These are phyloP conservation scores for Aspidoscelis tigris DNA, from an alignment of 2,113 vertebrate genomes.

Conservation along the genomic window DNA sequence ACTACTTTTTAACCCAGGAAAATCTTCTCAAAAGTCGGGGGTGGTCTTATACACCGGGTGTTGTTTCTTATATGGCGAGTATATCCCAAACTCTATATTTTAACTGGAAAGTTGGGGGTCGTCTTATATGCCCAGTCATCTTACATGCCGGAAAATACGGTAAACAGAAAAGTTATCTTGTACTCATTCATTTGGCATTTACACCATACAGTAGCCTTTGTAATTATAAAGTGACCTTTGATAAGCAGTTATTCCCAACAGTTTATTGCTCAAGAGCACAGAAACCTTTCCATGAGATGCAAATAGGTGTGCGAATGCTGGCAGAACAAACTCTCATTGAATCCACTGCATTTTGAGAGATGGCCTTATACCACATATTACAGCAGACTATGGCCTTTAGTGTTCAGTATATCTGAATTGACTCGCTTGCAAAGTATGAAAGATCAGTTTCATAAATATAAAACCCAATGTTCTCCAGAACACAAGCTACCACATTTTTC, in stretches of 20 bases:
- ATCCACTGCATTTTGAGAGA: neutral
- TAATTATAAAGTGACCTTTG: neutral
- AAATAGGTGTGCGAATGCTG: neutral
- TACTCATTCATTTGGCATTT: neutral
- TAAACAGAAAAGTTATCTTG: neutral
- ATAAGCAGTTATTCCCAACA: neutral
- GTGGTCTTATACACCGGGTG: no score
- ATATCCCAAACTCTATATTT: no score
- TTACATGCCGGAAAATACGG: no score
- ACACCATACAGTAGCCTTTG: neutral
- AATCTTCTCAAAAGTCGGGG: no score
- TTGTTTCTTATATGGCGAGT: no score
- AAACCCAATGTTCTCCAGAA: neutral
- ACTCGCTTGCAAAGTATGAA: neutral
- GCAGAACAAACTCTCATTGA: constrained; percentile 6
- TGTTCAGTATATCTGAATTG: neutral
- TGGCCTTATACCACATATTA: neutral
- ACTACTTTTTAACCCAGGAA: no score
- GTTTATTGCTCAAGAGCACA: neutral
- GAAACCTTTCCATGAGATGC: neutral
- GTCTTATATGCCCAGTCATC: no score
- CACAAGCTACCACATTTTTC: neutral
- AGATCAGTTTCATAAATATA: neutral
- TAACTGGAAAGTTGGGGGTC: no score
- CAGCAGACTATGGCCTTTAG: neutral